phyloP scores from a whole-genome alignment of 2,888 invertebrate genomes.

The Trissoscelio sp. region DNA sequence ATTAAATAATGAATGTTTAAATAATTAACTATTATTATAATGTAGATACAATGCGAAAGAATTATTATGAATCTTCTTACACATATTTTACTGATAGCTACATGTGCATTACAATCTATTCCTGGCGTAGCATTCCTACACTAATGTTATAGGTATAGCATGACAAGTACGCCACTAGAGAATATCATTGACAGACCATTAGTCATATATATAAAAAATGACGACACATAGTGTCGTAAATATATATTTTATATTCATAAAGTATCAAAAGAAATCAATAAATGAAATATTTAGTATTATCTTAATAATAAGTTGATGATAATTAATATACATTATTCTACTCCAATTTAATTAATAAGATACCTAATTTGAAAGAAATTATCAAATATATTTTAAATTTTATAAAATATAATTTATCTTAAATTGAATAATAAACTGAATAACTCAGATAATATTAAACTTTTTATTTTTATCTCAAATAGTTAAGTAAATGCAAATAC shows the following conservation, averaged over 20 bases:
- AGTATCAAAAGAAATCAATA: no score
- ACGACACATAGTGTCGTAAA: constrained; percentile 28
- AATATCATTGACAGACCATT: constrained; percentile 63
- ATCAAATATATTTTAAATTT: not conserved
- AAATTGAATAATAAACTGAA: constrained; percentile 24
- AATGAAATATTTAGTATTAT: no score
- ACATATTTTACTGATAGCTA: constrained; percentile 52
- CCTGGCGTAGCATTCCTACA: constrained; percentile 50
- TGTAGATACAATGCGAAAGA: constrained; percentile 15
- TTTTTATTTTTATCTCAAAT: not conserved
- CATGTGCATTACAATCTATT: constrained; percentile 59
- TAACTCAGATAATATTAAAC: constrained; percentile 1
- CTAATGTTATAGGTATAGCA: constrained; percentile 45
- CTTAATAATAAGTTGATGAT: no score
- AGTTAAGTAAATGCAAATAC: constrained; percentile 30
- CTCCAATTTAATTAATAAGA: no score
- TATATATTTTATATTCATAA: no score
- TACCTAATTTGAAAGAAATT: no score
- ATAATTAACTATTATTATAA: constrained; percentile 44
- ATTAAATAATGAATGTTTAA: constrained; percentile 40
- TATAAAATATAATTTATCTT: not conserved
- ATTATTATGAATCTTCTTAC: constrained; percentile 36
- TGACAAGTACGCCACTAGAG: constrained; percentile 54
- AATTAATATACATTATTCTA: no score
- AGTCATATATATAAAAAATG: constrained; percentile 47